phyloP scores from a whole-genome alignment of 2,888 invertebrate species.

The Chymomyza amoena region DNA sequence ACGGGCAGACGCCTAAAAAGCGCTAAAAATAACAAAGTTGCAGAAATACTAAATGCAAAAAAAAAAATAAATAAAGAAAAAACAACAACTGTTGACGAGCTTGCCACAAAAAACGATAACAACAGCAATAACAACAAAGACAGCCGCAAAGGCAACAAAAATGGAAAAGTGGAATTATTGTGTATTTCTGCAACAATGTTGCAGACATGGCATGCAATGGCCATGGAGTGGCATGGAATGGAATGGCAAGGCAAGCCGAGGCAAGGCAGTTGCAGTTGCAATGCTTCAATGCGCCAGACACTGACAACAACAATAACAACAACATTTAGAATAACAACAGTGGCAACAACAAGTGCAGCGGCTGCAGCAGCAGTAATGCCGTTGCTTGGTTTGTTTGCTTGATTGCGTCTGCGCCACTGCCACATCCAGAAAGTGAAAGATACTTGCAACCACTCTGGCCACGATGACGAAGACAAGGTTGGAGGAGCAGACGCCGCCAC shows the following conservation, averaged over 20 bases:
- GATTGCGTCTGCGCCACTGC: neutral
- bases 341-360: conserved; percentile 1
- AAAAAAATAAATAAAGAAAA: too few species aligned
- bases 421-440: conserved; percentile 66
- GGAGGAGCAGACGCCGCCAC: neutral
- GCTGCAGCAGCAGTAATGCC: neutral
- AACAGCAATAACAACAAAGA: conserved; percentile 20
- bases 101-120: conserved; percentile 27
- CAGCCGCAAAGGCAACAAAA: conserved; percentile 8
- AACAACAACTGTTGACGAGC: conserved; percentile 44
- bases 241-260: neutral
- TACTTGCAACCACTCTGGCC: conserved; percentile 38
- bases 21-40: conserved; percentile 59
- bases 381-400: neutral
- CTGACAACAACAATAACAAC: conserved; percentile 10
- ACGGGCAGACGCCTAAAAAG: conserved; percentile 25
- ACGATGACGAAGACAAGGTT: neutral
- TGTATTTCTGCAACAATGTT: conserved; percentile 1
- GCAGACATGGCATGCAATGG: conserved; percentile 1
- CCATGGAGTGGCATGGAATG: neutral
- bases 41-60: conserved; percentile 24
- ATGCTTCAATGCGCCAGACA: conserved; percentile 5
- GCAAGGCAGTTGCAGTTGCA: neutral
- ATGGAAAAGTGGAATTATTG: neutral
- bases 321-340: neutral